A percentile compares a stretch with the other conserved stretches of the same genome.
Conservation (phyloP, 2,888 invertebrate species). For the Pterobdella sp. region DNA sequence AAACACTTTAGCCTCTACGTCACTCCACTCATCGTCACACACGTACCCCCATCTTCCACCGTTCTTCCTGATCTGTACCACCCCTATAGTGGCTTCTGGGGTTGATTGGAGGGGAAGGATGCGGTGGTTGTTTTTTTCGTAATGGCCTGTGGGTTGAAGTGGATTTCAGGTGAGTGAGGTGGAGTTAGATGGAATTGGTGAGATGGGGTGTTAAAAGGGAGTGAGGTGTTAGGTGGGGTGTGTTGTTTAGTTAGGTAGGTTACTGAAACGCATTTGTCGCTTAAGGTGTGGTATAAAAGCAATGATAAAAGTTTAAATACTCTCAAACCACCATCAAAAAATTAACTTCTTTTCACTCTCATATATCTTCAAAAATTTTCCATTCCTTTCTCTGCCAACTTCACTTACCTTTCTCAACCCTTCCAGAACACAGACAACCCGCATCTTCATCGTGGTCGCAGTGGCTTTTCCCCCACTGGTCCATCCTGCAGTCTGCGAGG, state of each 20-base stretch:
- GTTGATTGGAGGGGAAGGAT: not conserved
- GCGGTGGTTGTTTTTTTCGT: not conserved
- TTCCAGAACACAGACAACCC: constrained; percentile 39
- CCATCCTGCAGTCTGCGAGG: constrained; percentile 40
- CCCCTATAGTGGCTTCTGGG: constrained; percentile 31
- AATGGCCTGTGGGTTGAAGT: not conserved
- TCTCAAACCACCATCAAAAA: not conserved
- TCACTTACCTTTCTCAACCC: not conserved
- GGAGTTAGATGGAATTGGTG: not conserved
- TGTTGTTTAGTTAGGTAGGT: no score
- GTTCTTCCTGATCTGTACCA: constrained; percentile 35
- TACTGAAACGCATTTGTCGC: no score
- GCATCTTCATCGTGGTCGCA: constrained; percentile 43
- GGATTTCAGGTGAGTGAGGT: not conserved
- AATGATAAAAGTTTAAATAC: no score
- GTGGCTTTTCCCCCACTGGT: constrained; percentile 39
- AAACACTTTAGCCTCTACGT: constrained; percentile 37
- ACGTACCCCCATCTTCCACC: constrained; percentile 33
- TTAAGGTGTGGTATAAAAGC: no score
- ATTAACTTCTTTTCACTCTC: not conserved
- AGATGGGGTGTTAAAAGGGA: not conserved
- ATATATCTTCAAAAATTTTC: not conserved
- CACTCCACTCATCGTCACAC: constrained; percentile 39
- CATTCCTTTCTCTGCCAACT: not conserved
- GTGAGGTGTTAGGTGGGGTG: no score